Conservation (phyloP, 2,113 vertebrate genomes). For the Montifringilla adamsi region DNA sequence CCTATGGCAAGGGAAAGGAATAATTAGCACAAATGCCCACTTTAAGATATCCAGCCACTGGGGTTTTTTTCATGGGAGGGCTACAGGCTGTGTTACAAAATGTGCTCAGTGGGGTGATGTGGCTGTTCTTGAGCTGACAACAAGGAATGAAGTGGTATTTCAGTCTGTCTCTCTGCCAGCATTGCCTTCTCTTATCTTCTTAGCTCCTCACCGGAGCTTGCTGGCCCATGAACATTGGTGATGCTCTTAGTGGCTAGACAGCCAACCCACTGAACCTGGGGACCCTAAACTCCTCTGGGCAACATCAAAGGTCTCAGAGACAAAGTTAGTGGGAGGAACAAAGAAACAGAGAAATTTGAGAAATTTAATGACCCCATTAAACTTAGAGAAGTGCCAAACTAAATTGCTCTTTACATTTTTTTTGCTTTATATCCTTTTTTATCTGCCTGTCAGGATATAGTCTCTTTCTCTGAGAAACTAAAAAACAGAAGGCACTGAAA, state of each 20-base stretch:
- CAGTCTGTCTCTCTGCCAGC: background rate
- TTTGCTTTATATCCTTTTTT: background rate
- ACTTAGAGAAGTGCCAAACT: background rate
- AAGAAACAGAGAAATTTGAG: background rate
- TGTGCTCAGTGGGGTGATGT: background rate
- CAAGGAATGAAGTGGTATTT: background rate
- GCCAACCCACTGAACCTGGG: background rate
- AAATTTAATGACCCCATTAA: background rate
- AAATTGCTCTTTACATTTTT: constrained; percentile 10
- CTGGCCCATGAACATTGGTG: background rate
- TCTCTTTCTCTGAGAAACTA: background rate
- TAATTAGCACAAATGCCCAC: background rate
- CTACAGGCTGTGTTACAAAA: background rate
- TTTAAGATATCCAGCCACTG: background rate
- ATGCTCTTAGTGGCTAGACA: background rate
- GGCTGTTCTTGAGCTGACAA: background rate
- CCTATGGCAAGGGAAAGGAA: background rate
- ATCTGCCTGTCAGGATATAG: background rate
- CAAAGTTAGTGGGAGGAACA: background rate
- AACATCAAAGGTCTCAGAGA: background rate
- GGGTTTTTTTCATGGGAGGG: background rate
- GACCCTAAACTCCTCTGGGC: background rate
- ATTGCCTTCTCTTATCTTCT: background rate
- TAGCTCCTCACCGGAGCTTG: background rate
- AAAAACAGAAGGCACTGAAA: background rate